A percentile compares a stretch with the other conserved stretches of the same genome.
Evolutionary conservation across 1,140 invertebrate species (phyloP).

Genomic region (Geopemphigus sp.): DNA sequence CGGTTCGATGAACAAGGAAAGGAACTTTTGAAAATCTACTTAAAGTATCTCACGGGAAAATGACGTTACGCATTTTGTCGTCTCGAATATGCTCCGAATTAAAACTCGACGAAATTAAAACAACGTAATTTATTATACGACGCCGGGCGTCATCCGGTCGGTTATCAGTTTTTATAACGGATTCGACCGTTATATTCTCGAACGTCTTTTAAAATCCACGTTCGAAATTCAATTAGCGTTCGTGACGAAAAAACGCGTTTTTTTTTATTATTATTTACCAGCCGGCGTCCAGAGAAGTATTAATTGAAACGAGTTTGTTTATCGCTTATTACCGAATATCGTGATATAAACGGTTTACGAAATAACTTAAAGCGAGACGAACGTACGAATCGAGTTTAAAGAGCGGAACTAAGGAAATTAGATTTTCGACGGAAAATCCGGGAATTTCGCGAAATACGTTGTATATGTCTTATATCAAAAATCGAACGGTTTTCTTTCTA

Average conservation of each 20-base stretch:
- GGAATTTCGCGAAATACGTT: no score
- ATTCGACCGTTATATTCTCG: background rate
- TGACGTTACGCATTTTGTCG: background rate
- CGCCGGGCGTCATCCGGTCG: no score
- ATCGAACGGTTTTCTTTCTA: no score
- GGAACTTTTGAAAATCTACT: conserved; percentile 16
- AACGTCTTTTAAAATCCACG: background rate
- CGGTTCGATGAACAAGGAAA: conserved; percentile 16
- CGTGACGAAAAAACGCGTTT: background rate
- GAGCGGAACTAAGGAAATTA: no score
- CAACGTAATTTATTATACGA: background rate
- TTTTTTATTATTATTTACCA: background rate
- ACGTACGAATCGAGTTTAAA: no score
- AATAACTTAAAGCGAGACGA: conserved; percentile 3
- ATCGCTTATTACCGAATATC: background rate
- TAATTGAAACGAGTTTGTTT: conserved; percentile 25
- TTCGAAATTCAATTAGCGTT: conserved; percentile 1
- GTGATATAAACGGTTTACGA: background rate
- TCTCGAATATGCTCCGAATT: background rate
- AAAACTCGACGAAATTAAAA: background rate
- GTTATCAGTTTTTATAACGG: background rate
- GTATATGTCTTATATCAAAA: no score
- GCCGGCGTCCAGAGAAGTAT: background rate
- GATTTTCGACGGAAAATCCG: no score
- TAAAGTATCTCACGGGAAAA: background rate